Percentiles rank a stretch among this genome's conserved stretches.
phyloP scores from a whole-genome alignment of 1,140 invertebrate genomes.

The Medauroidea extradentata region DNA sequence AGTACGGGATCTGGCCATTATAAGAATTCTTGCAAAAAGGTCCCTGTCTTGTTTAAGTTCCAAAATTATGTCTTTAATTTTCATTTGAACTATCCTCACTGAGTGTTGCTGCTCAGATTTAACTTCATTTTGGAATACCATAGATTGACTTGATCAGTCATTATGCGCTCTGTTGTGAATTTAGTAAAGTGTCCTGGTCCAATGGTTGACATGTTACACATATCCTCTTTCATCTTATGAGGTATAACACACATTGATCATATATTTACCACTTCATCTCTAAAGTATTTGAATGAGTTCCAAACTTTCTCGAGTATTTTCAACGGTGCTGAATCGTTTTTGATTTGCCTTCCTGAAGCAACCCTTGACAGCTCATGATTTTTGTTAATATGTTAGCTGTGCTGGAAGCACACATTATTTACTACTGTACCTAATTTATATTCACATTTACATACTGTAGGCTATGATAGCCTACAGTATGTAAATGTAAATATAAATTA shows the following conservation, averaged over 20 bases:
- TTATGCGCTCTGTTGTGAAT: background rate
- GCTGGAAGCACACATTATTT: too few species aligned
- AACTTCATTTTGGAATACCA: background rate
- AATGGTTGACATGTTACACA: constrained; percentile 7
- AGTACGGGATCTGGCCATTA: too few species aligned
- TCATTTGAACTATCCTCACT: too few species aligned
- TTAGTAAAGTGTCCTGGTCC: background rate
- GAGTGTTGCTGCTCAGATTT: too few species aligned
- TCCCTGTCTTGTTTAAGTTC: too few species aligned
- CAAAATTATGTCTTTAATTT: too few species aligned
- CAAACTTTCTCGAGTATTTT: background rate
- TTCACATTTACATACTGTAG: too few species aligned
- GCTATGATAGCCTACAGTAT: too few species aligned
- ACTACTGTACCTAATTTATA: too few species aligned
- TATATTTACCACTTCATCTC: background rate
- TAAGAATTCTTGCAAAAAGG: too few species aligned
- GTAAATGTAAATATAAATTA: too few species aligned
- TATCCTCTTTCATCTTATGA: background rate
- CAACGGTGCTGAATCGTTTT: background rate
- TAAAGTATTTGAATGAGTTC: constrained; percentile 3
- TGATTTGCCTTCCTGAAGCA: background rate
- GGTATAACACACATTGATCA: background rate
- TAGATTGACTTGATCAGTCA: background rate
- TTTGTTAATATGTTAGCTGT: background rate
- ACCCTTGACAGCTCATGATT: constrained; percentile 1